Conservation (phyloP, 2,888 invertebrate genomes). For the Copidosoma aretas region DNA sequence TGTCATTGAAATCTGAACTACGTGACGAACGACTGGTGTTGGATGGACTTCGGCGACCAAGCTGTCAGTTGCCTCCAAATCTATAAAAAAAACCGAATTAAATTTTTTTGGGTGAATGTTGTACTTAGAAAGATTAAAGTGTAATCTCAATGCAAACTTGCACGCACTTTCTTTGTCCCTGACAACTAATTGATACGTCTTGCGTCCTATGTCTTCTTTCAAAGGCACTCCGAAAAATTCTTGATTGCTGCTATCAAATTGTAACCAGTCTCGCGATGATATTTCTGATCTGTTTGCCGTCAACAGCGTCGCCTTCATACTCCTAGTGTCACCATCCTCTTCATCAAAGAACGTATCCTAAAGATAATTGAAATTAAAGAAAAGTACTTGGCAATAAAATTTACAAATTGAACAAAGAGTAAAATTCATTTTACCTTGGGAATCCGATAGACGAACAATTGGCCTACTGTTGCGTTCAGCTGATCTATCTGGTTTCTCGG, state of each 20-base stretch:
- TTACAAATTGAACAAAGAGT: background rate
- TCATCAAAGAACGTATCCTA: conserved; percentile 90
- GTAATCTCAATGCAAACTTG: background rate
- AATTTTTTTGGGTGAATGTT: background rate
- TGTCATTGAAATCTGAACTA: conserved; percentile 82
- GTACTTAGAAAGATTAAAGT: too few relatives aligned
- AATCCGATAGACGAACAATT: conserved; percentile 80
- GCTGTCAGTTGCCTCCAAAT: conserved; percentile 76
- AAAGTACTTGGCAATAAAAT: background rate
- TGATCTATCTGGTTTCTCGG: conserved; percentile 85
- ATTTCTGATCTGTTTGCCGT: conserved; percentile 76
- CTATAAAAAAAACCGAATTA: conserved; percentile 42
- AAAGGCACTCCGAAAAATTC: conserved; percentile 88
- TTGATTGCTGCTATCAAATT: conserved; percentile 86
- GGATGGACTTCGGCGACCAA: conserved; percentile 77
- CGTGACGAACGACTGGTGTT: conserved; percentile 71
- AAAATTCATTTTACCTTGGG: conserved; percentile 69
- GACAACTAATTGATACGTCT: conserved; percentile 78
- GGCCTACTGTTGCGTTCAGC: conserved; percentile 82
- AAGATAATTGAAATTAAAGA: conserved; percentile 40
- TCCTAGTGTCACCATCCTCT: conserved; percentile 79
- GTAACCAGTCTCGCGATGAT: conserved; percentile 79
- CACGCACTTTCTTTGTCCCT: conserved; percentile 53
- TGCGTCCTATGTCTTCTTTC: conserved; percentile 72
- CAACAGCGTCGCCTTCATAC: conserved; percentile 75